A percentile compares a stretch with the other conserved stretches of the same genome.
Conservation (phyloP, 1,140 invertebrate species). For the roundworm (Caenorhabditis elegans) region DNA sequence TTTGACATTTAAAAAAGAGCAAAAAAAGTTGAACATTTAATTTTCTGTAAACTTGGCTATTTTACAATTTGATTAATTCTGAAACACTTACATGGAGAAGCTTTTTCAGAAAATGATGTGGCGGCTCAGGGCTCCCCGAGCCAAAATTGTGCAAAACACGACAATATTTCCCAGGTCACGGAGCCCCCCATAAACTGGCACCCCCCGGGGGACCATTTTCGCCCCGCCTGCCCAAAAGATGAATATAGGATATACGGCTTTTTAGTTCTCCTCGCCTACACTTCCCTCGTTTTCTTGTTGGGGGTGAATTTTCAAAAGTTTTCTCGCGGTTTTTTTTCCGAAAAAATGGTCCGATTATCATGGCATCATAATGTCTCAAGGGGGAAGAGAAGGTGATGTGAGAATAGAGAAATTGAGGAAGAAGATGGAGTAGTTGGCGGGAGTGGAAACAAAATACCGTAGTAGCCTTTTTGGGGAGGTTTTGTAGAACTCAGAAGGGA, state of each 20-base stretch:
- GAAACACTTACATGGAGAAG: background rate
- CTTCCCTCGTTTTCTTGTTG: background rate
- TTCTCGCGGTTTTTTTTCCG: background rate
- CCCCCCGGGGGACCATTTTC: background rate
- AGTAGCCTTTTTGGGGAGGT: too few species aligned
- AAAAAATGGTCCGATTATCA: background rate
- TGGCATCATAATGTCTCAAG: constrained; percentile 10
- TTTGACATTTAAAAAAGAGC: too few species aligned
- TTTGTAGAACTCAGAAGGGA: too few species aligned
- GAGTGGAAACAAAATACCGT: background rate
- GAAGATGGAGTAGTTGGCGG: background rate
- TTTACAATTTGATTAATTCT: too few species aligned
- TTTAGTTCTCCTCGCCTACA: constrained; percentile 11
- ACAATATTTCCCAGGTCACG: background rate
- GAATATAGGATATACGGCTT: too few species aligned
- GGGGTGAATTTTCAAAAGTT: background rate
- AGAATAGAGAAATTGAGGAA: too few species aligned
- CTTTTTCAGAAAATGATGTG: background rate
- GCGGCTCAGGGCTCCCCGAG: too few species aligned
- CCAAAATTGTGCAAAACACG: background rate
- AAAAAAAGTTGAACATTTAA: too few species aligned
- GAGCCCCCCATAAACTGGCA: background rate
- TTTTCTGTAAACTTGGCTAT: too few species aligned
- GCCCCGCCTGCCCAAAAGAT: constrained; percentile 6
- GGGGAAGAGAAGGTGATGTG: background rate